These are phyloP conservation scores for Xiphorhynchus elegans DNA, from an alignment of 2,113 vertebrate genomes.

Conservation along the genomic window DNA sequence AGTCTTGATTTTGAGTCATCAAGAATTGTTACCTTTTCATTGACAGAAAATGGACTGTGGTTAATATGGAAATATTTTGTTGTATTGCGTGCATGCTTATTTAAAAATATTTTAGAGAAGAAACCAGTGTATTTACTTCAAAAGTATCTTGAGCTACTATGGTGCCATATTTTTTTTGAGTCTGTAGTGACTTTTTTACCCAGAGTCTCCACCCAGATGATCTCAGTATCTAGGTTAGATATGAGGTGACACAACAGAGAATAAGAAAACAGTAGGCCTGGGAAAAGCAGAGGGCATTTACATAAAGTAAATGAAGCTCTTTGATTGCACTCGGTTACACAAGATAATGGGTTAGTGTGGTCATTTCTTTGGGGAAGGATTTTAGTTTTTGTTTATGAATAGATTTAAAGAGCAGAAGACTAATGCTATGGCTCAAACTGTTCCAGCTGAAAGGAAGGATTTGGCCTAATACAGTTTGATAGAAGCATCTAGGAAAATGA, in stretches of 20 bases:
- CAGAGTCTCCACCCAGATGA: not conserved
- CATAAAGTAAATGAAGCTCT: slow-evolving; percentile 65
- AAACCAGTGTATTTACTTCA: not conserved
- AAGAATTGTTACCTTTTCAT: not conserved
- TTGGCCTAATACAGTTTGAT: slow-evolving; percentile 54
- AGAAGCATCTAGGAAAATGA: slow-evolving; percentile 54
- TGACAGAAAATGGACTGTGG: not conserved
- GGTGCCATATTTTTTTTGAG: not conserved
- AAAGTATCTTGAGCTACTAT: not conserved
- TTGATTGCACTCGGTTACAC: slow-evolving; percentile 55
- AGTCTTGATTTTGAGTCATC: not conserved
- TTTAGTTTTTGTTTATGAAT: slow-evolving; percentile 58
- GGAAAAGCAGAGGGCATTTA: slow-evolving; percentile 54
- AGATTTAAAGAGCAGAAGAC: slow-evolving; percentile 37
- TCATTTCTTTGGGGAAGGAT: slow-evolving; percentile 53
- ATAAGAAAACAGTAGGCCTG: slow-evolving; percentile 49
- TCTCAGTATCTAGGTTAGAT: slow-evolving; percentile 44
- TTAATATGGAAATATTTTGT: not conserved
- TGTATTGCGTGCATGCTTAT: not conserved
- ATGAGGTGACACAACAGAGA: slow-evolving; percentile 28
- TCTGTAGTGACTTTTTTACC: not conserved
- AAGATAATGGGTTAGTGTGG: slow-evolving; percentile 67
- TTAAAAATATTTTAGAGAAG: not conserved
- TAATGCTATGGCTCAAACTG: slow-evolving; percentile 9
- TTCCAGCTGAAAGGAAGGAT: slow-evolving; percentile 24